A percentile compares a stretch with the other conserved stretches of the same genome.
Evolutionary conservation across 2,113 vertebrate species (phyloP).

Genomic region (Phycodurus eques): DNA sequence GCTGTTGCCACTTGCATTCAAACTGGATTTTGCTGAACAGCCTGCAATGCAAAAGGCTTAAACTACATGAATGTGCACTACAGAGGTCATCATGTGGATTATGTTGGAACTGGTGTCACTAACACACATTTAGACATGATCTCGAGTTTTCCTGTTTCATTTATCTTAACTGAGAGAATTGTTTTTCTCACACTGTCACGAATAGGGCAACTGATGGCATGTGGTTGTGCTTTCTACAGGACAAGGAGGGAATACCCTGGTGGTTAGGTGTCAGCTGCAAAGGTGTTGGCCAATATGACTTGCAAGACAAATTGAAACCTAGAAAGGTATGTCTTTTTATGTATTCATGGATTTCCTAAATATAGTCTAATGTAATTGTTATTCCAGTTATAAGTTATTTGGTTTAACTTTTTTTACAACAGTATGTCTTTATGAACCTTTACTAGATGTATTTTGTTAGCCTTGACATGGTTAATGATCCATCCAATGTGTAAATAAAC

Average conservation of each 20-base stretch:
- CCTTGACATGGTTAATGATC: slow-evolving; percentile 57
- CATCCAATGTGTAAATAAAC: slow-evolving; percentile 48
- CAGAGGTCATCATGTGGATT: not conserved
- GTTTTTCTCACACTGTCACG: not conserved
- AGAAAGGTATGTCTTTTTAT: slow-evolving; percentile 80
- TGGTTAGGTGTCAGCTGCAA: slow-evolving; percentile 98
- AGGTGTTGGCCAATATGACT: slow-evolving; percentile 95
- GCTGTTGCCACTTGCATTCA: not conserved
- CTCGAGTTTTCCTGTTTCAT: slow-evolving; percentile 41
- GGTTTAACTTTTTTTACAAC: not conserved
- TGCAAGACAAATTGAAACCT: slow-evolving; percentile 95
- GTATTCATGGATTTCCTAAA: slow-evolving; percentile 4
- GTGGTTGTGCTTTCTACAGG: slow-evolving; percentile 72
- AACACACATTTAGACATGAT: not conserved
- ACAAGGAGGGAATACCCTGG: slow-evolving; percentile 97
- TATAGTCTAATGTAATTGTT: not conserved
- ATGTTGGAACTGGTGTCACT: not conserved
- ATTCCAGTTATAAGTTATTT: too few relatives aligned
- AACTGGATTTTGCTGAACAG: not conserved
- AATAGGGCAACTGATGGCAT: slow-evolving; percentile 50
- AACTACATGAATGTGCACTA: not conserved
- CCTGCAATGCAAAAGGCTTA: not conserved
- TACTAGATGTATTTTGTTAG: slow-evolving; percentile 13
- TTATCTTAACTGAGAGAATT: slow-evolving; percentile 29
- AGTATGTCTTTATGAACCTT: not conserved